phyloP scores from a whole-genome alignment of 1,140 invertebrate species.

The Aphis gossypii region DNA sequence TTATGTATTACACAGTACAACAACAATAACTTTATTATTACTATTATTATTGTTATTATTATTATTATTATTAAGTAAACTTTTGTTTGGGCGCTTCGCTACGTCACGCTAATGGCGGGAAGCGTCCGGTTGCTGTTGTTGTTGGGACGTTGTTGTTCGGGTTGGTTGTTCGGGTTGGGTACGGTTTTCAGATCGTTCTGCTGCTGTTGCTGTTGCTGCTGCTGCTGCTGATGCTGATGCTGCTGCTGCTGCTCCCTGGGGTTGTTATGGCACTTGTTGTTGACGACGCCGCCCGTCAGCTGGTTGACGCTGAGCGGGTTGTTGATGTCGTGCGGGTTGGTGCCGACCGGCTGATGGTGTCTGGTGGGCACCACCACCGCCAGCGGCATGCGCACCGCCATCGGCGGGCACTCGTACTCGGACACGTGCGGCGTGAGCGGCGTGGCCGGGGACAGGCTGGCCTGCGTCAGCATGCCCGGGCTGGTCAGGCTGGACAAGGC shows the following conservation, averaged over 20 bases:
- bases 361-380: conserved; percentile 66
- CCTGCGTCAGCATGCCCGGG: conserved; percentile 68
- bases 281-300: conserved; percentile 70
- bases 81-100: neutral
- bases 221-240: conserved; percentile 65
- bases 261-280: conserved; percentile 41
- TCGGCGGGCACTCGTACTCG: conserved; percentile 62
- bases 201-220: conserved; percentile 72
- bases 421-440: conserved; percentile 67
- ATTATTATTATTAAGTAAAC: neutral
- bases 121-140: conserved; percentile 33
- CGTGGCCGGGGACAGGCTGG: conserved; percentile 66
- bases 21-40: neutral
- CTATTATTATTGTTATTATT: neutral
- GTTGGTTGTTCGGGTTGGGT: conserved; percentile 25
- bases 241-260: neutral
- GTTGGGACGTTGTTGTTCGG: conserved; percentile 37
- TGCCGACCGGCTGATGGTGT: conserved; percentile 77
- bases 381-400: conserved; percentile 62
- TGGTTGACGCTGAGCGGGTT: conserved; percentile 89
- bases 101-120: conserved; percentile 52
- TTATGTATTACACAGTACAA: neutral
- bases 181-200: conserved; percentile 73
- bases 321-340: conserved; percentile 88
- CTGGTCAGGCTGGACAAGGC: conserved; percentile 80